Evolutionary conservation across 2,113 vertebrate genomes (phyloP), one percentile per base, ranked within the genome.

Genomic region (Ailuropoda melanoleuca): DNA sequence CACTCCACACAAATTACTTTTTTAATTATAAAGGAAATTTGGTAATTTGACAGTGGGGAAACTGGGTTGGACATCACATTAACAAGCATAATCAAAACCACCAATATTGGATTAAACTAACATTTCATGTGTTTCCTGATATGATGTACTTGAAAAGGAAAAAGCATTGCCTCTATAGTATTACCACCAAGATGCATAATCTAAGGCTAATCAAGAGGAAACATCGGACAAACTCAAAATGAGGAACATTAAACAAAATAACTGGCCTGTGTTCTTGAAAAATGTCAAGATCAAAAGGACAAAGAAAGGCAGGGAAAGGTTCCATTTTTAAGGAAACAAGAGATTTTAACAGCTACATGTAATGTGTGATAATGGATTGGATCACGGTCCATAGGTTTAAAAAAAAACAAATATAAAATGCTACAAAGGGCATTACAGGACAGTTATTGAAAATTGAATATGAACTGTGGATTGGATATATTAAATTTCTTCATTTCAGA

Each of bases 241-340:
- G 18, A 81, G 7, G 37, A 26, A 72, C n/a, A 48, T 31, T 93
- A 87, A 91, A 21, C 81, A 91, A 70, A 93, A 34, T 90, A 78
- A 94, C 58, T 88, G 17, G 19, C 68, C 50, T 96, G 56, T 39
- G 26, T 97, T 95, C 87, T 96, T 96, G 5, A 95, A 91, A 93
- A 96, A 86, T 87, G 15, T 83, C 46, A 82, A 43, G 9, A 74
- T 89, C 43, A 92, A 6, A 92, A 95, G 93, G 24, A 81, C 55
- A n/a, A 56, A 58, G 19, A 66, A 19, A 53, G 8, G 21, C 64
- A 43, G 29, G 90, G 29, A 89, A 64, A 66, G 17, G 4, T 75
- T 88, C 21, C 37, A 66, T 95, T 94, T 97, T 94, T 68, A 85
- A 86, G 50, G 13, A 93, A 95, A 53, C 70, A 88, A 70, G 14